Percentiles rank a stretch among this genome's conserved stretches.
phyloP scores from a whole-genome alignment of 2,797 vertebrate species.

The Oreochromis mossambicus region DNA sequence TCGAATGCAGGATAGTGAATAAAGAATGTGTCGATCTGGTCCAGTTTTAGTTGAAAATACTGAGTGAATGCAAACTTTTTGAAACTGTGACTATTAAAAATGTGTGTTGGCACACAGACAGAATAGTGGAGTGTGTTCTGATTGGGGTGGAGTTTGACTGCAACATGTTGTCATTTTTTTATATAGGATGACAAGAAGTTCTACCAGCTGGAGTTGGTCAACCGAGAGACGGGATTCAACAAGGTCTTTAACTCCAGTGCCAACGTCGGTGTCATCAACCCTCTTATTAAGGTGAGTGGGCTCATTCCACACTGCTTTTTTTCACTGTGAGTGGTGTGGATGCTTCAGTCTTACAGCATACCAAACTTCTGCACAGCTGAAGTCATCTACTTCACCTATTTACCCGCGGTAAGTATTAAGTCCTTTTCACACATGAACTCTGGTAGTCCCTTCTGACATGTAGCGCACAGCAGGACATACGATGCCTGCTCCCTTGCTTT shows the following conservation, averaged over 20 bases:
- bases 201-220: conserved; percentile 97
- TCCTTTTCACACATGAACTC: neutral
- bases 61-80: neutral
- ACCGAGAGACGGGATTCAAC: conserved; percentile 96
- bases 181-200: conserved; percentile 98
- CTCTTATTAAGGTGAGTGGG: conserved; percentile 63
- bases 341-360: neutral
- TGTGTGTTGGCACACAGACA: neutral
- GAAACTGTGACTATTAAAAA: neutral
- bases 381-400: neutral
- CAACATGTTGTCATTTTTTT: neutral
- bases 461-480: neutral
- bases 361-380: neutral
- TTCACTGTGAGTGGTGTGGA: neutral
- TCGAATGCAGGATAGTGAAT: neutral
- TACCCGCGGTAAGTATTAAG: neutral
- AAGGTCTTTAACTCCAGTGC: conserved; percentile 97
- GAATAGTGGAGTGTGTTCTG: neutral
- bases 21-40: rapidly evolving
- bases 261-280: conserved; percentile 96
- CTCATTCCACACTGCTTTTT: neutral
- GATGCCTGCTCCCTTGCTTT: neutral
- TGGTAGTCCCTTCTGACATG: neutral
- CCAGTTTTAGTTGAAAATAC: neutral
- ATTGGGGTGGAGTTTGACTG: neutral